A percentile compares a stretch with the other conserved stretches of the same genome.
These are phyloP conservation scores for Caenorhabditis inopinata DNA, from an alignment of 1,140 invertebrate genomes.

Conservation along the genomic window DNA sequence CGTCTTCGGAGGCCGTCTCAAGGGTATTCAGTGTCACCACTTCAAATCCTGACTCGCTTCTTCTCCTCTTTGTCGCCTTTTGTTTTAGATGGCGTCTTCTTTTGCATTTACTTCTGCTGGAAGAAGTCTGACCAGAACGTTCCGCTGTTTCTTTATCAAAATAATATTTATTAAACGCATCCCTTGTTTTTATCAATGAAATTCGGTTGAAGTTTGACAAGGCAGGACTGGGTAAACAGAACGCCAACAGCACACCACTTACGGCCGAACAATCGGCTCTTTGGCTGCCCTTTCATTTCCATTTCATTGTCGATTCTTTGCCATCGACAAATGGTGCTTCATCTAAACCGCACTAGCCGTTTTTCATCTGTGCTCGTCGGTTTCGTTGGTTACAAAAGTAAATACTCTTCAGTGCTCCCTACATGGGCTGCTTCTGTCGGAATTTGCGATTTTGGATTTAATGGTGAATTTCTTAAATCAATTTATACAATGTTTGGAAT, in stretches of 20 bases:
- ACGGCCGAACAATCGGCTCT: conserved; percentile 8
- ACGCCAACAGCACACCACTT: conserved; percentile 6
- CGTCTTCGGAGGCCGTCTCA: not conserved
- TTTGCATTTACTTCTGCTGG: not conserved
- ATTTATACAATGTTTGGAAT: no score
- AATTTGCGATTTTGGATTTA: no score
- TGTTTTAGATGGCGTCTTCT: not conserved
- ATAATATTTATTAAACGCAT: no score
- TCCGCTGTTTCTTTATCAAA: no score
- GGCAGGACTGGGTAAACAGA: conserved; percentile 18
- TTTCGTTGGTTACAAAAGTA: no score
- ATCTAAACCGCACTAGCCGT: not conserved
- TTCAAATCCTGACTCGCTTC: conserved; percentile 1
- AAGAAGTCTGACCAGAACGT: conserved; percentile 11
- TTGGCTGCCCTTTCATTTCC: not conserved
- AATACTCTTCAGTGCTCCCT: no score
- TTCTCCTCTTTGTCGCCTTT: not conserved
- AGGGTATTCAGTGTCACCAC: conserved; percentile 33
- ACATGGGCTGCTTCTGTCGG: no score
- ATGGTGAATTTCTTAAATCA: no score
- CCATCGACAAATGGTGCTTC: conserved; percentile 26
- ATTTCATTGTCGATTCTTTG: conserved; percentile 14
- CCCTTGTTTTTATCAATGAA: not conserved
- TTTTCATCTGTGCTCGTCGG: no score
- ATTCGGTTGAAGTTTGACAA: conserved; percentile 2